Evolutionary conservation across 2,888 invertebrate species (phyloP).

Genomic region (Oxystoma pomonae): DNA sequence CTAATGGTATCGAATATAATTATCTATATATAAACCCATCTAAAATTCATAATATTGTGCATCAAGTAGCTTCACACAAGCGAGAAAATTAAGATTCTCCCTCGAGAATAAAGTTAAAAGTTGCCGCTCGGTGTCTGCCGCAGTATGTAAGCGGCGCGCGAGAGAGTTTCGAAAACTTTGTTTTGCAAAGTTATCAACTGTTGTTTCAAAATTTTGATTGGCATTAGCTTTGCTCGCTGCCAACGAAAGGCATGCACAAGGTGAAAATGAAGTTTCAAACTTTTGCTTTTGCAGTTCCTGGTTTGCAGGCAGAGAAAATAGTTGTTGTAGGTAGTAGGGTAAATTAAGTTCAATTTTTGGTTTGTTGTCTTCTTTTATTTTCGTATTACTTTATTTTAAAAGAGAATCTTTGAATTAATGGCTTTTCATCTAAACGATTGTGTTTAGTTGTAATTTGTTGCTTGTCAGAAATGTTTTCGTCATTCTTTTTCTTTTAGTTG

Average conservation of each 20-base stretch:
- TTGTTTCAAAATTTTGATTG: slow-evolving; percentile 3
- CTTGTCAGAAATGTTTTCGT: no score
- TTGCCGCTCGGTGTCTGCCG: neutral
- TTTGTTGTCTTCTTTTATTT: no score
- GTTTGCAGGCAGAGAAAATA: neutral
- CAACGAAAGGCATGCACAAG: neutral
- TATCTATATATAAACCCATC: no score
- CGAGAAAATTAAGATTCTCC: neutral
- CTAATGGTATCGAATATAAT: no score
- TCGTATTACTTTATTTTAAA: no score
- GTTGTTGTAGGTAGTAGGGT: no score
- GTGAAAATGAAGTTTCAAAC: neutral
- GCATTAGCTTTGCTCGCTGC: neutral
- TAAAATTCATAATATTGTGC: no score
- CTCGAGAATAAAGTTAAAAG: neutral
- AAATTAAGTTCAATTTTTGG: no score
- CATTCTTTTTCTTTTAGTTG: no score
- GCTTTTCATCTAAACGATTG: no score
- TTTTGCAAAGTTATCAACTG: slow-evolving; percentile 2
- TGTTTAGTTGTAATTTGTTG: no score
- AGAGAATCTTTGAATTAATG: no score
- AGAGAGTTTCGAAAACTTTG: neutral
- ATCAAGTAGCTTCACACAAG: neutral
- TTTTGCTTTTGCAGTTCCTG: neutral
- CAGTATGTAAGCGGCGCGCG: neutral